A percentile compares a stretch with the other conserved stretches of the same genome.
phyloP scores from a whole-genome alignment of 2,113 vertebrate genomes.

The Gambusia affinis region DNA sequence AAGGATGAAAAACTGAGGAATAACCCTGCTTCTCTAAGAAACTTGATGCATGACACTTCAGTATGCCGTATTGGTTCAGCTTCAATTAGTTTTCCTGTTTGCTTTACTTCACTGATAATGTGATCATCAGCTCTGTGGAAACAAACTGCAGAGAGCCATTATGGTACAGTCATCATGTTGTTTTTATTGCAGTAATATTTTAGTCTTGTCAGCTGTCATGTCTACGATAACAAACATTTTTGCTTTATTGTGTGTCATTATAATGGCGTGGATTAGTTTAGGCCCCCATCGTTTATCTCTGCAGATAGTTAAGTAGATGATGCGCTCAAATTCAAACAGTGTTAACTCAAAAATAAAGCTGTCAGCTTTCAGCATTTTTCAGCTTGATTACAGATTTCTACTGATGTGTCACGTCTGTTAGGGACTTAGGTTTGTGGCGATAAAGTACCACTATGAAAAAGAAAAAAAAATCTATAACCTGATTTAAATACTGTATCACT shows the following conservation, averaged over 20 bases:
- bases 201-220: constrained; percentile 25
- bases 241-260: constrained; percentile 27
- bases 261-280: constrained; percentile 6
- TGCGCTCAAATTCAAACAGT: background rate
- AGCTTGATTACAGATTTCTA: background rate
- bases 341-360: background rate
- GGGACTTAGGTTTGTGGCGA: too few species aligned
- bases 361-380: background rate
- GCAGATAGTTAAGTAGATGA: background rate
- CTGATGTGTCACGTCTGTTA: too few species aligned
- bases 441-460: too few species aligned
- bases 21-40: background rate
- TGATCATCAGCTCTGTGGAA: constrained; percentile 14
- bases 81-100: constrained; percentile 22
- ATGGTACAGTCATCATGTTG: constrained; percentile 13
- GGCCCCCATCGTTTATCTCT: background rate
- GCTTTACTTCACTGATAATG: constrained; percentile 34
- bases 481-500: too few species aligned
- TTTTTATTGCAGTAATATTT: constrained; percentile 43
- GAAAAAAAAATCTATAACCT: too few species aligned
- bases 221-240: constrained; percentile 19
- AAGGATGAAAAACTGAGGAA: background rate
- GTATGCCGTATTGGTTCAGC: background rate
- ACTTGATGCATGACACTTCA: background rate
- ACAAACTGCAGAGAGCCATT: constrained; percentile 36